Percentiles rank a stretch among this genome's conserved stretches.
Evolutionary conservation across 2,797 vertebrate genomes (phyloP).

Genomic region (Sitta carolinensis): DNA sequence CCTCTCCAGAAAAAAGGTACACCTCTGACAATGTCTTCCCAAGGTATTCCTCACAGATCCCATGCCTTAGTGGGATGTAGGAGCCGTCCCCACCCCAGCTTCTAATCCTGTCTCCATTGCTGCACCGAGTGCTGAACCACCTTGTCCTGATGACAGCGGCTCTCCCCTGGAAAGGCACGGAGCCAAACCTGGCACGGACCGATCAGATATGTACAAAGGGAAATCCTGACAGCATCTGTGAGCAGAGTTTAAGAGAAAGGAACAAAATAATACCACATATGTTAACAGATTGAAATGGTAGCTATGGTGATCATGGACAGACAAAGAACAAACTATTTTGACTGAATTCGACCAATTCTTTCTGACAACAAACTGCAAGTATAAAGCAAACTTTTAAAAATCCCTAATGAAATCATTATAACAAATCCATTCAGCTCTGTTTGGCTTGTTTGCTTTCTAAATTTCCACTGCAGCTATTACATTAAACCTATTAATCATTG

Average conservation of each 20-base stretch:
- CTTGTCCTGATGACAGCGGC: background rate
- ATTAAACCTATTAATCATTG: slow-evolving; percentile 32
- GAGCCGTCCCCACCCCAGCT: background rate
- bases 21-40: background rate
- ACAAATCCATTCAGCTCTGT: background rate
- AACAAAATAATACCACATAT: slow-evolving; percentile 70
- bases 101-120: background rate
- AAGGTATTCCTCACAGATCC: background rate
- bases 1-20: background rate
- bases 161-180: background rate
- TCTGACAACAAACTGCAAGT: slow-evolving; percentile 57
- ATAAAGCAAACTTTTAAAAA: slow-evolving; percentile 60
- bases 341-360: slow-evolving; percentile 50
- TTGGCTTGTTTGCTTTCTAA: slow-evolving; percentile 33
- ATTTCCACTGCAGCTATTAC: slow-evolving; percentile 26
- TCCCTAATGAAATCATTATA: slow-evolving; percentile 30
- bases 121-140: background rate
- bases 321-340: slow-evolving; percentile 68
- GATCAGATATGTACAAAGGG: slow-evolving; percentile 42
- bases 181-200: slow-evolving; percentile 9
- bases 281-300: slow-evolving; percentile 72
- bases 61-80: background rate
- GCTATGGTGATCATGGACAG: slow-evolving; percentile 68
- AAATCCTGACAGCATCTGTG: slow-evolving; percentile 66
- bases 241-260: slow-evolving; percentile 65